Conservation (phyloP, 2,113 vertebrate species). For the Rattus norvegicus region GRCr8 NC_086022.1:154930501-154931000, state of each 20-base stretch:
- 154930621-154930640: neutral
- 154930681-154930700: neutral
- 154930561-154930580: neutral
- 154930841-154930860: neutral
- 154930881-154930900: neutral
- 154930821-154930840: neutral
- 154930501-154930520: neutral
- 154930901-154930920: neutral
- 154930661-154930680: slow-evolving; percentile 16
- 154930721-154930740: slow-evolving; percentile 26
- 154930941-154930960: neutral
- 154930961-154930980: neutral
- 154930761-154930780: neutral
- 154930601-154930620: neutral
- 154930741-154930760: neutral
- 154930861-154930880: neutral
- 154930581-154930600: neutral
- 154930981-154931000: neutral
- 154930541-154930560: slow-evolving; percentile 15
- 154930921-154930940: neutral
- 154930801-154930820: neutral
- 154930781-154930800: neutral
- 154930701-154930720: neutral
- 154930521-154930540: neutral
- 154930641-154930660: neutral